phyloP scores from a whole-genome alignment of 2,113 vertebrate genomes.

The Progne subis region DNA sequence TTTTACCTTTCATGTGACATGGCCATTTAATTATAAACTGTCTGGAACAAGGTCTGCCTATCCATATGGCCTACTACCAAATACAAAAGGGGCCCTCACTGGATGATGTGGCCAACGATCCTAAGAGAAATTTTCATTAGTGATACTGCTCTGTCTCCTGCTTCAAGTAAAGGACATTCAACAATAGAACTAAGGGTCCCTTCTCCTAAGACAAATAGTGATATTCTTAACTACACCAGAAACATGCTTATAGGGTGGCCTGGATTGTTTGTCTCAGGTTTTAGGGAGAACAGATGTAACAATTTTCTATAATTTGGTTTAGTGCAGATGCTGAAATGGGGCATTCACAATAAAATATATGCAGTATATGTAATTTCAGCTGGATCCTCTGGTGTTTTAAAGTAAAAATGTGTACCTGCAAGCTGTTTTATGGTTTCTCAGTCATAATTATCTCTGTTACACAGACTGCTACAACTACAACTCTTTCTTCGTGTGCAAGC shows the following conservation, averaged over 20 bases:
- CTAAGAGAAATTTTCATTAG: background rate
- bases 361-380: slow-evolving; percentile 77
- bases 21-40: slow-evolving; percentile 1
- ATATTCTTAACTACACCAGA: slow-evolving; percentile 42
- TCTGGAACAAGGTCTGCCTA: slow-evolving; percentile 1
- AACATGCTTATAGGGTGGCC: slow-evolving; percentile 43
- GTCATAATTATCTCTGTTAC: slow-evolving; percentile 80
- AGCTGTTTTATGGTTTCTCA: slow-evolving; percentile 80
- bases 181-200: background rate
- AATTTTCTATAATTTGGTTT: slow-evolving; percentile 77
- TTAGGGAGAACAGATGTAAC: slow-evolving; percentile 80
- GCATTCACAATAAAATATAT: slow-evolving; percentile 78
- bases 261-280: slow-evolving; percentile 69
- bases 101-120: background rate
- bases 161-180: background rate
- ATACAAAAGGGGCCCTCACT: background rate
- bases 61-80: background rate
- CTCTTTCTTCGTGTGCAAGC: slow-evolving; percentile 64
- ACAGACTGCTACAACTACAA: slow-evolving; percentile 75
- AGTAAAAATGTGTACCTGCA: slow-evolving; percentile 84
- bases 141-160: background rate
- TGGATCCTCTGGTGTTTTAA: slow-evolving; percentile 77
- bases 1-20: background rate
- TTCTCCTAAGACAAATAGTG: slow-evolving; percentile 6
- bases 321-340: slow-evolving; percentile 78